phyloP scores from a whole-genome alignment of 2,797 vertebrate genomes.

The Denticeps clupeoides region DNA sequence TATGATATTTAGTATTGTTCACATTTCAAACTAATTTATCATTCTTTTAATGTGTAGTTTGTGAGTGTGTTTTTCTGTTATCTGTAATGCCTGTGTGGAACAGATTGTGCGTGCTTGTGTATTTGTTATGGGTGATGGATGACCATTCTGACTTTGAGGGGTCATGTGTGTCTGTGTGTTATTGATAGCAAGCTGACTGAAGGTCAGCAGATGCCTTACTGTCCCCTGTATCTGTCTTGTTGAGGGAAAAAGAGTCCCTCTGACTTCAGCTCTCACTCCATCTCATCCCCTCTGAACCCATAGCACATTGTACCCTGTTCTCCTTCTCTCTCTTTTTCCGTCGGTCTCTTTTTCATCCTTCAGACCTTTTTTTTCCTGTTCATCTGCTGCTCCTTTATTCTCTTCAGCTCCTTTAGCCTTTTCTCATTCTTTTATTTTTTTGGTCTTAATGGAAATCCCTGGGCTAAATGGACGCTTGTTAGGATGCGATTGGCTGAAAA shows the following conservation, averaged over 20 bases:
- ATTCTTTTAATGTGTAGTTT: slow-evolving; percentile 4
- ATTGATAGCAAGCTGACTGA: slow-evolving; percentile 21
- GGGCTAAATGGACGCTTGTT: slow-evolving; percentile 46
- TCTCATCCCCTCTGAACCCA: background rate
- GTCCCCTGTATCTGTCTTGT: background rate
- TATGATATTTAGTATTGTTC: too few species aligned
- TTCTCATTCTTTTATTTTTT: background rate
- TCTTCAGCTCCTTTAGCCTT: slow-evolving; percentile 11
- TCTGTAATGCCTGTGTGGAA: background rate
- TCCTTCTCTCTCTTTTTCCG: background rate
- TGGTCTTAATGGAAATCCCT: slow-evolving; percentile 47
- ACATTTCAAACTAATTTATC: too few species aligned
- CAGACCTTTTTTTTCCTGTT: slow-evolving; percentile 27
- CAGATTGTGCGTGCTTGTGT: background rate
- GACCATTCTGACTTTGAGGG: slow-evolving; percentile 24
- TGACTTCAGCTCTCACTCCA: slow-evolving; percentile 1
- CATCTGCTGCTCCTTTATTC: slow-evolving; percentile 20
- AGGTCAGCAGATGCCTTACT: slow-evolving; percentile 8
- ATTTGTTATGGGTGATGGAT: slow-evolving; percentile 23
- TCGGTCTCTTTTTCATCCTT: background rate
- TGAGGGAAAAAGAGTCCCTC: too few species aligned
- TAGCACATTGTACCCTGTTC: background rate
- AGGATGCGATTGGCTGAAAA: slow-evolving; percentile 50
- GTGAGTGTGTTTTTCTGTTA: background rate
- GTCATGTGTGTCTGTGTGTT: slow-evolving; percentile 17